Percentiles rank a stretch among this genome's conserved stretches.
Conservation (phyloP, 2,797 vertebrate genomes). For the Petrocephalus sullivani region DNA sequence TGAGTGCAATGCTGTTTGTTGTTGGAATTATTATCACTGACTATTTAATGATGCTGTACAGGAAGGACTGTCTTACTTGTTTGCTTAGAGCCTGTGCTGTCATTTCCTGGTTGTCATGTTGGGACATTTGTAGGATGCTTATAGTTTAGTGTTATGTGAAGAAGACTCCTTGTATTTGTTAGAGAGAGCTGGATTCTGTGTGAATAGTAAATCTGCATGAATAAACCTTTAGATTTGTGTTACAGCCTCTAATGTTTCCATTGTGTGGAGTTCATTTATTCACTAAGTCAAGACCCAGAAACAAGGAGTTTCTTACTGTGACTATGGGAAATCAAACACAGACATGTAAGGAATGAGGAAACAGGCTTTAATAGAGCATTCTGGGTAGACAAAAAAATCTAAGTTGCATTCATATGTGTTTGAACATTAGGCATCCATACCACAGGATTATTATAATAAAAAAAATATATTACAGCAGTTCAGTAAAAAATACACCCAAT, state of each 20-base stretch:
- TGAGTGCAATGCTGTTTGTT: neutral
- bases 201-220: neutral
- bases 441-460: neutral
- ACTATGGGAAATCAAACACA: neutral
- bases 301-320: neutral
- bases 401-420: neutral
- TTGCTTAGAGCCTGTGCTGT: neutral
- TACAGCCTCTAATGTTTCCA: neutral
- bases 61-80: neutral
- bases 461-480: neutral
- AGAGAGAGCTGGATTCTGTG: neutral
- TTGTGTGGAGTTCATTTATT: neutral
- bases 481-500: neutral
- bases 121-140: neutral
- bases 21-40: neutral
- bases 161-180: neutral
- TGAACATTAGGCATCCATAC: neutral
- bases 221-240: slow-evolving; percentile 23
- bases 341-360: neutral
- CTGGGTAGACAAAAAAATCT: neutral
- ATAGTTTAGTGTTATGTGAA: neutral
- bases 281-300: neutral
- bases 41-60: neutral
- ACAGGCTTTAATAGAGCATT: neutral
- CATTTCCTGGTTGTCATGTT: neutral